Evolutionary conservation across 92 coral and sea anemone genomes (phyloP).

Genomic region (Virgularia gustaviana): DNA sequence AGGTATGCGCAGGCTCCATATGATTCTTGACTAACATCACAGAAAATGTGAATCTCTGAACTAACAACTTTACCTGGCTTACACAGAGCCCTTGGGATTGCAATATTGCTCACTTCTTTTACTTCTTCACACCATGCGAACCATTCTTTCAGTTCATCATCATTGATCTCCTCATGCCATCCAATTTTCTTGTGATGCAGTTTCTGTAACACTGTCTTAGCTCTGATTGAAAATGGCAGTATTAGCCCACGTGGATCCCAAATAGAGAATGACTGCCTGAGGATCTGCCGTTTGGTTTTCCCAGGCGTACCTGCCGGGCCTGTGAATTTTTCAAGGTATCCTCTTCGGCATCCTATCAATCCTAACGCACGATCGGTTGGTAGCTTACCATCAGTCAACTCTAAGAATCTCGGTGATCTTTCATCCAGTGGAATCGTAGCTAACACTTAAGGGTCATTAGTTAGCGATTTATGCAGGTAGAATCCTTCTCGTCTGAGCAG

Average conservation of each 20-base stretch:
- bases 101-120: conserved; percentile 10
- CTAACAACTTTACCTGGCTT: not conserved
- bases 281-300: conserved; percentile 23
- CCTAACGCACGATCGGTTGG: conserved; percentile 31
- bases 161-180: conserved; percentile 19
- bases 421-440: conserved; percentile 27
- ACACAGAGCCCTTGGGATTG: conserved; percentile 21
- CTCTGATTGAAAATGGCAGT: conserved; percentile 15
- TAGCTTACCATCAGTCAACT: conserved; percentile 24
- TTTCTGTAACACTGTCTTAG: conserved; percentile 2
- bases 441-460: conserved; percentile 31
- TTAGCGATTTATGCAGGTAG: conserved; percentile 20
- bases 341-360: not conserved
- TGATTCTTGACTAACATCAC: conserved; percentile 25
- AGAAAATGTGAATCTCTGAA: conserved; percentile 10
- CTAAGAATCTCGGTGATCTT: conserved; percentile 40
- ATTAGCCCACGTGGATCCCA: conserved; percentile 30
- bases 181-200: not conserved
- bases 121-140: conserved; percentile 16
- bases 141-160: conserved; percentile 28
- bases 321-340: conserved; percentile 9
- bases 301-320: conserved; percentile 21
- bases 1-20: conserved; percentile 25
- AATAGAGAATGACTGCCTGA: conserved; percentile 29
- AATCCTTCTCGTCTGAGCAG: conserved; percentile 29